Evolutionary conservation across 1,140 invertebrate genomes (phyloP), one percentile per base, ranked within the genome.

Genomic region (Drosophila yakuba): DNA sequence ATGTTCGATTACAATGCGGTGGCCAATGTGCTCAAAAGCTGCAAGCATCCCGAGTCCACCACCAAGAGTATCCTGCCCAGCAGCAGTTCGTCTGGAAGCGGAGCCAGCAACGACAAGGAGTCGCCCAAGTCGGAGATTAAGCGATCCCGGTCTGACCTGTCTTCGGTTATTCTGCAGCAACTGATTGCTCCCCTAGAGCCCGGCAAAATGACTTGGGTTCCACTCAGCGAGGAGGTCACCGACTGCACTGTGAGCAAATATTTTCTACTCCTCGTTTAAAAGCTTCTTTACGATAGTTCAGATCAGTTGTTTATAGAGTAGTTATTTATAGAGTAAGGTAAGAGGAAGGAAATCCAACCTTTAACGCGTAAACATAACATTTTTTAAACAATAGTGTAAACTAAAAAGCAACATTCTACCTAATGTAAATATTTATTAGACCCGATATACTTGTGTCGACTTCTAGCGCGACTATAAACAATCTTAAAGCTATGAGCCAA

Each of bases 91-190:
- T 74, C 48, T 25, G 52, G 59, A 4, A 93, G 51, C 5, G 38
- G 59, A 0, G 36, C 44, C 55, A 94, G 71, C 23, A 74, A 68
- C 8, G 94, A 95, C 60, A 95, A 95, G 74, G 94, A 95, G 35
- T 84, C 91, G 11, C 78, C 93, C 20, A 93, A 94, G 71, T 94
- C 94, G 62, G 94, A 93, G 71, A 93, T 93, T 4, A 95, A 95
- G 80, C 93, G 94, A 43, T 92, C 93, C 48, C 92, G 95, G 23
- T 94, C 93, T 8, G 95, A 96, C 92, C 91, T 96, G 17, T 95
- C 95, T 0, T 93, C 93, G 4, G 94, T 93, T 39, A 95, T 96
- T 71, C 91, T 95, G 14, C 95, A 96, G 79, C 95, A 95, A 72
- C 81, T 96, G 43, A 94, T 95, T 20, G 94, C 94, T 69, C 95